These are phyloP conservation scores for Pantherophis alleghaniensis DNA, from an alignment of 2,797 vertebrate species.

Conservation along the genomic window DNA sequence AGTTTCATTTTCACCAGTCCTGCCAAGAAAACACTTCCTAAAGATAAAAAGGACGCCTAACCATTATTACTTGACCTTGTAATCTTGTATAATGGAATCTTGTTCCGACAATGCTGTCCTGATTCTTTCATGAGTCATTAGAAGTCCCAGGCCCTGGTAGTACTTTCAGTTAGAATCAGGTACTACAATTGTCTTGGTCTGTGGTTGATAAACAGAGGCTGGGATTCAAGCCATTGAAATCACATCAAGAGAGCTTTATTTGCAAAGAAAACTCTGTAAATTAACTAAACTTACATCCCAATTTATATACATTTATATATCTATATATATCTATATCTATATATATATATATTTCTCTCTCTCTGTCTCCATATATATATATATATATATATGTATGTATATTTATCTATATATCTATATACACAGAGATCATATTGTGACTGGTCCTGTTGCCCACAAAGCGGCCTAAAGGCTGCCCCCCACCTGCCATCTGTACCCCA, in stretches of 20 bases:
- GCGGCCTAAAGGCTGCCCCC: conserved; percentile 22
- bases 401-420: conserved; percentile 71
- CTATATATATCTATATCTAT: background rate
- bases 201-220: too few species aligned
- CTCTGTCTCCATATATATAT: background rate
- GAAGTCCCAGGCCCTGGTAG: background rate
- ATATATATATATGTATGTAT: conserved; percentile 45
- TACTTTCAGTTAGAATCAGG: background rate
- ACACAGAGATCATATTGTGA: conserved; percentile 52
- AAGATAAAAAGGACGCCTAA: background rate
- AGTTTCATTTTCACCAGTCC: background rate
- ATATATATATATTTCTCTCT: conserved; percentile 66
- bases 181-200: fast-evolving
- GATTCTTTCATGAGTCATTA: background rate
- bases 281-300: conserved; percentile 75
- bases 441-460: conserved; percentile 34
- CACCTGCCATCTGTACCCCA: background rate
- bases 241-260: conserved; percentile 51
- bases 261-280: conserved; percentile 70
- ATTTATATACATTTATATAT: conserved; percentile 74
- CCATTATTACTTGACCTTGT: background rate
- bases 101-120: background rate
- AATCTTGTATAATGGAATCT: background rate
- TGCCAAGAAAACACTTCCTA: background rate
- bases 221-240: background rate